phyloP scores from a whole-genome alignment of 2,888 invertebrate species.

The Neoscelio sp. region DNA sequence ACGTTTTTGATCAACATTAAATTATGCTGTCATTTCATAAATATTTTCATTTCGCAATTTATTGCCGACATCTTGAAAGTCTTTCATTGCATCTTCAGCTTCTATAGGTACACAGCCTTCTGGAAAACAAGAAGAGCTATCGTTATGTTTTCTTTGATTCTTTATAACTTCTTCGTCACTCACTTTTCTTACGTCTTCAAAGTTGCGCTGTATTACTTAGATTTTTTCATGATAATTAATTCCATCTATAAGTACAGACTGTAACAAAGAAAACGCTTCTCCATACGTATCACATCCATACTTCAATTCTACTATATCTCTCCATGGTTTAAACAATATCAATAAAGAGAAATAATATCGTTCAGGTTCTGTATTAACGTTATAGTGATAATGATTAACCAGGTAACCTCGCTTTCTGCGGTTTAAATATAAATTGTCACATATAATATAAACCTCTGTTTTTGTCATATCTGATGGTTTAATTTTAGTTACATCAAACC shows the following conservation, averaged over 20 bases:
- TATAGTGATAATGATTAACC: slow-evolving; percentile 71
- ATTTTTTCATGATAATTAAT: slow-evolving; percentile 51
- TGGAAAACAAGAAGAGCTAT: slow-evolving; percentile 8
- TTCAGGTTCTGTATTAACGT: slow-evolving; percentile 53
- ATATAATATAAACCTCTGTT: slow-evolving; percentile 22
- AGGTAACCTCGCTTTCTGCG: slow-evolving; percentile 68
- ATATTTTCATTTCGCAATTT: slow-evolving; percentile 36
- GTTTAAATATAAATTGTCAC: slow-evolving; percentile 36
- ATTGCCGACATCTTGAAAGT: slow-evolving; percentile 60
- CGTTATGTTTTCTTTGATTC: slow-evolving; percentile 26
- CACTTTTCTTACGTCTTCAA: slow-evolving; percentile 7
- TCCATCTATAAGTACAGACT: slow-evolving; percentile 46
- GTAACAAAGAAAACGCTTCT: slow-evolving; percentile 63
- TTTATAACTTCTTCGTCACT: slow-evolving; percentile 11
- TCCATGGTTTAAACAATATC: slow-evolving; percentile 63
- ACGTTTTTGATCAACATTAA: slow-evolving; percentile 73
- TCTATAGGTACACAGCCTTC: slow-evolving; percentile 36
- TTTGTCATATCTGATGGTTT: slow-evolving; percentile 7
- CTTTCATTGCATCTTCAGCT: slow-evolving; percentile 69
- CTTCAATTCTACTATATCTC: slow-evolving; percentile 55
- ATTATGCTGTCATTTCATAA: slow-evolving; percentile 64
- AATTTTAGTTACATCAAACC: slow-evolving; percentile 56
- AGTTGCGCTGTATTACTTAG: slow-evolving; percentile 24
- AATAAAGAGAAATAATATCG: slow-evolving; percentile 59
- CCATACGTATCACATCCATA: slow-evolving; percentile 49